Conservation (phyloP, 2,797 vertebrate species). For the Anguilla marmorata region DNA sequence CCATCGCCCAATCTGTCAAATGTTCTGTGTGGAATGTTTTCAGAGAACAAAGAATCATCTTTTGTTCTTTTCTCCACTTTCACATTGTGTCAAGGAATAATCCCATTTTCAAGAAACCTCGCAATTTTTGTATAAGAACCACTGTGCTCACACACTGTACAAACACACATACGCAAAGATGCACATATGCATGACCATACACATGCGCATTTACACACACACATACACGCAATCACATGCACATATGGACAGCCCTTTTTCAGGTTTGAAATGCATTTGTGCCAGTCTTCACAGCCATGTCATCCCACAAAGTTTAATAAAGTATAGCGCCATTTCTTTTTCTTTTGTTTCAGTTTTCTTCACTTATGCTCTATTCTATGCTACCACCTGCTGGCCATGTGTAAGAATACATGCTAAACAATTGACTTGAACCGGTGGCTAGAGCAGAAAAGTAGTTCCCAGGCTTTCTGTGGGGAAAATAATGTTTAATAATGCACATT, state of each 20-base stretch:
- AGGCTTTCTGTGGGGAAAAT: no score
- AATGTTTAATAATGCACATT: neutral
- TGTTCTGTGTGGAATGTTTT: neutral
- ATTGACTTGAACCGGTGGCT: neutral
- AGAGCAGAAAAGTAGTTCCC: neutral
- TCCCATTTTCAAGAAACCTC: neutral
- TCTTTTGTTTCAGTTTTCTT: neutral
- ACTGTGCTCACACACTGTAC: neutral
- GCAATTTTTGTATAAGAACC: no score
- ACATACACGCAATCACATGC: neutral
- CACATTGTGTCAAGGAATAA: neutral
- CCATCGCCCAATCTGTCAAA: neutral
- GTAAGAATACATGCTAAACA: neutral
- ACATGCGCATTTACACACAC: neutral
- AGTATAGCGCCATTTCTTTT: neutral
- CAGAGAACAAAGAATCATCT: neutral
- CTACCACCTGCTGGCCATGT: constrained; percentile 30
- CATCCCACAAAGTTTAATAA: neutral
- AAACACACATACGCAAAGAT: neutral
- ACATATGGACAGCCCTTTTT: neutral
- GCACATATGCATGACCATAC: neutral
- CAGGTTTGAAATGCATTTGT: neutral
- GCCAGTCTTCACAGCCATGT: neutral
- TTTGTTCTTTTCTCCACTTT: neutral
- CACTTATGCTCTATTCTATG: constrained; percentile 16